Base-by-base conservation (phyloP, 2,113 vertebrate species). In the Menura novaehollandiae region DNA sequence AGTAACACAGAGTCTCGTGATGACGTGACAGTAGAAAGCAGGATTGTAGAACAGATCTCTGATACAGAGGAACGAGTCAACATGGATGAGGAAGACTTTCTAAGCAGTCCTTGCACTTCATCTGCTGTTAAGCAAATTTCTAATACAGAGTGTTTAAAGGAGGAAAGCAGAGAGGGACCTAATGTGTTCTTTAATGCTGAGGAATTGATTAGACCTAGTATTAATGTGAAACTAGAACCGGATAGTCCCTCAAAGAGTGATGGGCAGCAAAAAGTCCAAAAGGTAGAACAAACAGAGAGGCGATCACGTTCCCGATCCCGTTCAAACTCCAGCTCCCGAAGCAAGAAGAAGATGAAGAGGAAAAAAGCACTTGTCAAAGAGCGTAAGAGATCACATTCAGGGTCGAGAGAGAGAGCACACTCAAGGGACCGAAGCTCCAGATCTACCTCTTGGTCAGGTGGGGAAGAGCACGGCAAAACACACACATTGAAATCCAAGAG, bases 381-480 rank as follows among this genome's bases (percentile, higher is more conserved):
- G 52, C 91, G 1, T 33, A 85, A 77, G 56, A 93, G 76, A 56
- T 89, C 95, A 4, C 91, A 30, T 13, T 97, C 97, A 8, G 94
- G 89, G 23, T 98, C 98, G 41, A 81, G 91, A 69, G 97, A 95
- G 0, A 95, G 93, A 81, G 93, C 98, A 17, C 91, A 17, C 73
- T 98, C 98, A 3, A 94, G 95, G 75, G 97, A 98, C 26, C 82
- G 94, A 91, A 97, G 97, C 74, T 98, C 97, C 12, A 95, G 95
- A 15, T 98, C 98, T 2, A 80, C 84, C 13, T 98, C 98, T 2
- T 97, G 88, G 20, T 97, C 98, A 1, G 93, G 75, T 24, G 92
- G 80, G 13, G 98, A 98, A 43, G 97, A 97, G 56, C 83, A 51
- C 2, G 27, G 72, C 83, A 97, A 53, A 94, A 97, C 95, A 59